Evolutionary conservation across 2,797 vertebrate genomes (phyloP).

Genomic region (Darevskia nairensis): DNA sequence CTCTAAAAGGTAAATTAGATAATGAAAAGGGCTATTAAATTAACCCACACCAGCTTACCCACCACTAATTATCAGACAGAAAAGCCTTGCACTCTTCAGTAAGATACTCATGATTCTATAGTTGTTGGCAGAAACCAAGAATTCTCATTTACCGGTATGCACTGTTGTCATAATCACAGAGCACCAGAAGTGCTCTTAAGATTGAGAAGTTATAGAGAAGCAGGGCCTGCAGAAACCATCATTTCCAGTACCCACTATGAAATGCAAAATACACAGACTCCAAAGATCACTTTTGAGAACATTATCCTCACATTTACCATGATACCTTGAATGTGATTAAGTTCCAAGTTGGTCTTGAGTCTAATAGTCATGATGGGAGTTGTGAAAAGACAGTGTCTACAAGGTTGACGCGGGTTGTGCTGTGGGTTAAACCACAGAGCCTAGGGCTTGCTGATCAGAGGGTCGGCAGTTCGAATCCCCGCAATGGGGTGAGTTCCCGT

Average conservation of each 20-base stretch:
- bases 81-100: neutral
- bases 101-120: neutral
- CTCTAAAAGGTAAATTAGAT: neutral
- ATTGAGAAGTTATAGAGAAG: neutral
- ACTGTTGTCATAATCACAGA: neutral
- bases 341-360: neutral
- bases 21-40: neutral
- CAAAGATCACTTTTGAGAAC: neutral
- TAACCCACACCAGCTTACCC: neutral
- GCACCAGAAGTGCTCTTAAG: neutral
- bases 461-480: too few relatives aligned
- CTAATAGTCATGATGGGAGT: neutral
- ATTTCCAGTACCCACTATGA: neutral
- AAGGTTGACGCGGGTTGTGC: neutral
- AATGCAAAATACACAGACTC: neutral
- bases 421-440: too few relatives aligned
- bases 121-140: neutral
- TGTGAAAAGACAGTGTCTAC: neutral
- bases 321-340: neutral
- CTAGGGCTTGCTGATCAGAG: too few relatives aligned
- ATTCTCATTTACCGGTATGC: neutral
- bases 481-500: too few relatives aligned
- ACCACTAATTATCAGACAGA: neutral
- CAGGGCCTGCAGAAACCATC: neutral
- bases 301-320: neutral